Percentiles rank a stretch among this genome's conserved stretches.
phyloP scores from a whole-genome alignment of 92 coral and sea anemone species.

The Montipora capitata region DNA sequence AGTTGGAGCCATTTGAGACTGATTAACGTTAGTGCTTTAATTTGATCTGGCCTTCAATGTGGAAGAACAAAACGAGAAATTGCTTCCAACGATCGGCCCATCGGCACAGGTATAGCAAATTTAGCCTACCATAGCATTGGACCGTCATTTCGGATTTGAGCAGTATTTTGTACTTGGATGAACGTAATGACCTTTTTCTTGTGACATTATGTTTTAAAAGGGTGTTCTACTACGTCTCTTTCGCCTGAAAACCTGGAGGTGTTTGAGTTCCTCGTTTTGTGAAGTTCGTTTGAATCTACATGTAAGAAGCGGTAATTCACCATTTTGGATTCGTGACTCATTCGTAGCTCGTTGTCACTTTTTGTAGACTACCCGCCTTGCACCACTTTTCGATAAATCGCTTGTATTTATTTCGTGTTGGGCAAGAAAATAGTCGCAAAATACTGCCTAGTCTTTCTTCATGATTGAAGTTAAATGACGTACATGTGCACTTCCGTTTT shows the following conservation, averaged over 20 bases:
- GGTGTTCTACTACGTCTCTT: not conserved
- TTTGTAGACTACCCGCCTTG: conserved; percentile 36
- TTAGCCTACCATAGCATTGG: conserved; percentile 27
- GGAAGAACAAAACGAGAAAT: conserved; percentile 25
- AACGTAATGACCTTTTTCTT: not conserved
- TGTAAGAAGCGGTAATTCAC: conserved; percentile 44
- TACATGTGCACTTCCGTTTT: conserved; percentile 42
- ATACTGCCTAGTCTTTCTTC: not conserved
- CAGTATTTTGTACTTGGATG: not conserved
- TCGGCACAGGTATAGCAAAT: not conserved
- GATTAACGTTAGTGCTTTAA: not conserved
- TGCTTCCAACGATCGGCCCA: conserved; percentile 40
- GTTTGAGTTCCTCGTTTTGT: conserved; percentile 10
- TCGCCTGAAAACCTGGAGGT: conserved; percentile 2
- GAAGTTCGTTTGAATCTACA: not conserved
- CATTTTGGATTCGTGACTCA: conserved; percentile 63
- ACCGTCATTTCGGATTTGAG: conserved; percentile 15
- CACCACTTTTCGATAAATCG: not conserved
- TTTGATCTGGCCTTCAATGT: conserved; percentile 5
- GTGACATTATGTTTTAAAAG: not conserved
- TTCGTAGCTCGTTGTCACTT: conserved; percentile 47
- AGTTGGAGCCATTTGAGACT: not conserved
- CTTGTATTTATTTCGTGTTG: not conserved
- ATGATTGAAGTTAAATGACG: conserved; percentile 19
- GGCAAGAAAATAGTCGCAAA: not conserved